Percentiles rank a stretch among this genome's conserved stretches.
These are phyloP conservation scores for Rhingia rostrata DNA, from an alignment of 2,888 invertebrate genomes.

Conservation along the genomic window DNA sequence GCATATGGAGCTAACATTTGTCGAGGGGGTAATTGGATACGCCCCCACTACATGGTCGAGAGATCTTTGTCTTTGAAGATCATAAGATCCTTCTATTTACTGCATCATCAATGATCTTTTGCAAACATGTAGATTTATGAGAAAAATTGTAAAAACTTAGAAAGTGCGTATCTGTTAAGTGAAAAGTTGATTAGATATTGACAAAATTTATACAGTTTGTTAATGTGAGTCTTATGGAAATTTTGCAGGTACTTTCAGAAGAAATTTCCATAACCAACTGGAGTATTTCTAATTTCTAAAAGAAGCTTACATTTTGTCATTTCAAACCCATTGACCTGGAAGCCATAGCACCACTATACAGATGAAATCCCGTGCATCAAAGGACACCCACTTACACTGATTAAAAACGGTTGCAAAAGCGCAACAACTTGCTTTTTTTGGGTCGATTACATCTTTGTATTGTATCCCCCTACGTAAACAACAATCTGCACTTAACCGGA, in stretches of 20 bases:
- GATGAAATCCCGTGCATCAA: constrained; percentile 12
- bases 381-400: constrained; percentile 53
- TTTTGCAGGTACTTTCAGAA: no score
- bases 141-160: not conserved
- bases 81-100: not conserved
- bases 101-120: no score
- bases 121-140: no score
- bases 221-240: no score
- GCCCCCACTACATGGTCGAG: constrained; percentile 28
- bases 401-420: constrained; percentile 54
- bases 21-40: constrained; percentile 53
- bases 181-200: no score
- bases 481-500: constrained; percentile 63
- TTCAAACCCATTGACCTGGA: constrained; percentile 7
- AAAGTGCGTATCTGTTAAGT: not conserved
- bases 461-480: constrained; percentile 35
- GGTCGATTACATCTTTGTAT: constrained; percentile 3
- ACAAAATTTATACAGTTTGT: no score
- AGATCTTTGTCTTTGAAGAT: constrained; percentile 14
- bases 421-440: constrained; percentile 35
- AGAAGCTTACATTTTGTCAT: not conserved
- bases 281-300: constrained; percentile 13
- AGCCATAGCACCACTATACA: constrained; percentile 14
- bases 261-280: not conserved
- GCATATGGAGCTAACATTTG: constrained; percentile 6